Percentiles rank a stretch among this genome's conserved stretches.
phyloP scores from a whole-genome alignment of 2,888 invertebrate species.

The Allacma fusca region DNA sequence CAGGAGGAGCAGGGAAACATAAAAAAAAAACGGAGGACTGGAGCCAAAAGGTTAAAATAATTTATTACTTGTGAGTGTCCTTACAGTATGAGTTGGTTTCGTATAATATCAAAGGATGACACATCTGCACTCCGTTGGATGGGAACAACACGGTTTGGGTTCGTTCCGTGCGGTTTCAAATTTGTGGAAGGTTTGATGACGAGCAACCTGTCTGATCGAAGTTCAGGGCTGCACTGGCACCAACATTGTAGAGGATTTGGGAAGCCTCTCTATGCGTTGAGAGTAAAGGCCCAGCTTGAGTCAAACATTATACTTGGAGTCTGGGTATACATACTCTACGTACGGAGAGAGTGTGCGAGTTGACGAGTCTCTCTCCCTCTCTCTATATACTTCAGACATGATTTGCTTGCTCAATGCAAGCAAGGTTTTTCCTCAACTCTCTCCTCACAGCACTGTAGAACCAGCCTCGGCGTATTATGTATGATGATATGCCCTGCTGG shows the following conservation, averaged over 20 bases:
- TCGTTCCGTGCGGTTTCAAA: constrained; percentile 6
- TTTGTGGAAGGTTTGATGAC: constrained; percentile 33
- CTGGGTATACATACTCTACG: neutral
- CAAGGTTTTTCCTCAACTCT: neutral
- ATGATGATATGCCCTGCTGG: constrained; percentile 13
- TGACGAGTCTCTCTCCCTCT: neutral
- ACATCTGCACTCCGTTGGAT: neutral
- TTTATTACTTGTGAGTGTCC: constrained; percentile 23
- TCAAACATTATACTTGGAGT: neutral
- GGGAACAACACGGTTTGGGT: constrained; percentile 9
- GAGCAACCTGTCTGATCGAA: constrained; percentile 33
- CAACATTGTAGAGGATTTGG: constrained; percentile 24
- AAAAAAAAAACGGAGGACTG: neutral
- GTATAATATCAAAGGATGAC: neutral
- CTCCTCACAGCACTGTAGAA: neutral
- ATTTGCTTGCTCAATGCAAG: neutral
- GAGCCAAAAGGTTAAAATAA: constrained; percentile 28
- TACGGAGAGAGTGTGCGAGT: neutral
- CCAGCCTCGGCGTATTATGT: neutral
- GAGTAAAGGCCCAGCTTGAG: neutral
- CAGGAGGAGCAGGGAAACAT: neutral
- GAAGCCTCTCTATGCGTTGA: constrained; percentile 9
- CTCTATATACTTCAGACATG: neutral
- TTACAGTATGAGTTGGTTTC: constrained; percentile 1
- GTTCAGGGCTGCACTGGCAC: constrained; percentile 37